Conservation (phyloP, 1,140 invertebrate species). For the Hyposmocoma kahamanoa region DNA sequence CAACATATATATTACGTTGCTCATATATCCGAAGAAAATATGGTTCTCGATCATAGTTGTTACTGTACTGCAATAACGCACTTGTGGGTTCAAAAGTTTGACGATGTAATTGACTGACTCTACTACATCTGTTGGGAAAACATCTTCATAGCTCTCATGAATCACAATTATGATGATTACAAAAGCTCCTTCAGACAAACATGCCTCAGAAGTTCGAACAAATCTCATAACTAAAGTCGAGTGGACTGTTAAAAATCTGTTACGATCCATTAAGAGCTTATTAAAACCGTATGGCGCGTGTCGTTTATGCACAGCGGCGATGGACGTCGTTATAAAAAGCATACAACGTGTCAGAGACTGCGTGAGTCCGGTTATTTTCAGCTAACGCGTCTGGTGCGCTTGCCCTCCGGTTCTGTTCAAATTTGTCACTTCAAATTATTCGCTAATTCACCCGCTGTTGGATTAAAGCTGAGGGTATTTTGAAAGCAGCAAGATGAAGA, state of each 20-base stretch:
- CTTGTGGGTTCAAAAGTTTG: too few species aligned
- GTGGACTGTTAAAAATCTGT: constrained; percentile 2
- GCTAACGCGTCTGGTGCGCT: neutral
- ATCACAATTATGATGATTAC: neutral
- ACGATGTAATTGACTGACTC: too few species aligned
- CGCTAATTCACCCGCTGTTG: neutral
- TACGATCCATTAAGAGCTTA: constrained; percentile 3
- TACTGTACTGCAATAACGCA: too few species aligned
- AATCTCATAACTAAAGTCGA: neutral
- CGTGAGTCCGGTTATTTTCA: neutral
- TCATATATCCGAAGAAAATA: too few species aligned
- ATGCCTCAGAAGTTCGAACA: neutral
- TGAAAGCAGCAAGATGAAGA: too few species aligned
- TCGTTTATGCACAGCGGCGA: neutral
- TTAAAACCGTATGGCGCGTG: constrained; percentile 4
- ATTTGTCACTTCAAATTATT: neutral
- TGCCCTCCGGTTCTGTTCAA: neutral
- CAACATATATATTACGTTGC: too few species aligned
- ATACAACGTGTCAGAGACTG: neutral
- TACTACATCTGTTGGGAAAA: too few species aligned
- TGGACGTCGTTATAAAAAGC: neutral
- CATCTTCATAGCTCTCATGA: neutral
- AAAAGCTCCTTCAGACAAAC: neutral
- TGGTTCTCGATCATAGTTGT: too few species aligned
- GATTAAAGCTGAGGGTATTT: too few species aligned